Evolutionary conservation across 2,888 invertebrate genomes (phyloP), one percentile per base, ranked within the genome.

Genomic region (Trichogramma evanescens): DNA sequence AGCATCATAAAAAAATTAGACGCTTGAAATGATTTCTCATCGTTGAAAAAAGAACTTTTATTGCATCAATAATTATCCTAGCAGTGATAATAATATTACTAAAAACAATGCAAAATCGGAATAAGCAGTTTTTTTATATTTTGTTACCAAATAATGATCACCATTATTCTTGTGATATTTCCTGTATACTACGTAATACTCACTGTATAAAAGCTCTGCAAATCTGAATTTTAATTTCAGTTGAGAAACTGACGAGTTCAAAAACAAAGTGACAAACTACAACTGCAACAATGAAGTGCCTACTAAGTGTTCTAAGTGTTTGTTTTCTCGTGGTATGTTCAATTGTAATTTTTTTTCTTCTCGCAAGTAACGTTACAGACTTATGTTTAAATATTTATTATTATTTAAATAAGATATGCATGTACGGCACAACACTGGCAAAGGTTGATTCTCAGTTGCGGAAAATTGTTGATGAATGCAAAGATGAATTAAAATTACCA

Each of bases 391-490:
- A 54, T 48, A 5, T 13, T 55, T 10, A 9, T 42, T 13, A 49
- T 38, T 26, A 10, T 56, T n/a, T 56, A 0, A 45, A 41, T 48
- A 8, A 54, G 54, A 43, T 42, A 26, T 46, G 5, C 7, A 46
- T 40, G 6, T 5, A 38, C 5, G 26, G 51, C 40, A 9, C n/a
- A 38, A 3, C n/a, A 6, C 39, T 50, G 40, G 40, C 41, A 51
- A 51, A 59, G n/a, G 1, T 51, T 4, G 50, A 54, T 26, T 26
- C 26, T 26, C 26, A 26, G 26, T 26, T 26, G 26, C 26, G 26
- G 10, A 49, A 55, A 51, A 8, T 6, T 26, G 42, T 54, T 39
- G 41, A 55, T 1, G 59, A 54, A 39, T 59, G 59, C 39, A 45
- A n/a, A n/a, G 10, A 38, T 6, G 54, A 59, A 51, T 9, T 59